These are phyloP conservation scores for Zeuzera pyrina DNA, from an alignment of 2,888 invertebrate species.

Conservation along the genomic window DNA sequence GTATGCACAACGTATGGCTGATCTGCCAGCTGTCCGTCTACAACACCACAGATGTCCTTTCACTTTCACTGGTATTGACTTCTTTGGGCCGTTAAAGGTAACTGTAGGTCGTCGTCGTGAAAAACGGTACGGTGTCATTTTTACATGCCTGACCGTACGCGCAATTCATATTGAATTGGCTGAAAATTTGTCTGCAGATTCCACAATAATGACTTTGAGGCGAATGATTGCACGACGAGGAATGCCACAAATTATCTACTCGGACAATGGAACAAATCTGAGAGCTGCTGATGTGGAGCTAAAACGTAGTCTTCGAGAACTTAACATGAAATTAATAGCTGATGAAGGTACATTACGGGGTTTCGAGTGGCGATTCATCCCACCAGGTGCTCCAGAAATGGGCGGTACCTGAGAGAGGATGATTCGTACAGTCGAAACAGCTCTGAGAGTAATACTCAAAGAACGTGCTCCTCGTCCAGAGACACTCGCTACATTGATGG, in stretches of 20 bases:
- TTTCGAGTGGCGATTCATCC: slow-evolving; percentile 5
- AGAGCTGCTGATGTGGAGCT: slow-evolving; percentile 8
- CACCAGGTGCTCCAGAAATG: slow-evolving; percentile 5
- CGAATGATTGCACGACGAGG: slow-evolving; percentile 10
- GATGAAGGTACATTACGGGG: background rate
- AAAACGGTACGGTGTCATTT: slow-evolving; percentile 10
- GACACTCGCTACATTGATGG: slow-evolving; percentile 5
- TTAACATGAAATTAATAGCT: background rate
- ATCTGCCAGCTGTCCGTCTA: slow-evolving; percentile 14
- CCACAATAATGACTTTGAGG: slow-evolving; percentile 8
- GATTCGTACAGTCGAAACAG: slow-evolving; percentile 1
- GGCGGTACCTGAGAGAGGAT: slow-evolving; percentile 7
- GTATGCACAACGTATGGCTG: slow-evolving; percentile 4
- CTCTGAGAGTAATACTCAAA: no score
- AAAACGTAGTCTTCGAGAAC: background rate
- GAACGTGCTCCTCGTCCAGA: slow-evolving; percentile 8
- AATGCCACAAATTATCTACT: slow-evolving; percentile 6
- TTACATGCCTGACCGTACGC: slow-evolving; percentile 9
- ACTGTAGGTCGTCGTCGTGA: slow-evolving; percentile 8
- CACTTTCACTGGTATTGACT: slow-evolving; percentile 9
- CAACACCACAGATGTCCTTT: slow-evolving; percentile 11
- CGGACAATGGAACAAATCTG: slow-evolving; percentile 12
- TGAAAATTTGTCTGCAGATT: slow-evolving; percentile 2
- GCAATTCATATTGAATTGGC: slow-evolving; percentile 5
- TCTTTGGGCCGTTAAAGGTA: slow-evolving; percentile 11